Evolutionary conservation across 2,113 vertebrate species (phyloP).

Genomic region (Melierax canorus): DNA sequence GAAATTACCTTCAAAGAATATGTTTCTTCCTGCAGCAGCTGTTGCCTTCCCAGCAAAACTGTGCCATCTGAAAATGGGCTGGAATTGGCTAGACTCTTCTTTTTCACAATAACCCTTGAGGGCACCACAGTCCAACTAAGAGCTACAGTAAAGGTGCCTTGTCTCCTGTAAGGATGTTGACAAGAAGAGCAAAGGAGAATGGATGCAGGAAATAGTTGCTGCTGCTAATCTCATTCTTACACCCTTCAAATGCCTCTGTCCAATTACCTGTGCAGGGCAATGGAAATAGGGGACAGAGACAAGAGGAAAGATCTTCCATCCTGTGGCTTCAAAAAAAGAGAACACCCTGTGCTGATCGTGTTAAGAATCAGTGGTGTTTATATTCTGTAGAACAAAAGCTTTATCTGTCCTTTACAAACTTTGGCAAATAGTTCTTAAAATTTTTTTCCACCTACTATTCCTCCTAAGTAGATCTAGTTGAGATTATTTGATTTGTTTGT

Average conservation of each 20-base stretch:
- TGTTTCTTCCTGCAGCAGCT: neutral
- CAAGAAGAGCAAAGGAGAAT: slow-evolving; percentile 9
- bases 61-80: neutral
- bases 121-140: neutral
- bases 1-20: neutral
- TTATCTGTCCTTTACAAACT: neutral
- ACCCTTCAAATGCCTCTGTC: neutral
- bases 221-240: neutral
- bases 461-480: neutral
- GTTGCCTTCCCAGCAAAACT: neutral
- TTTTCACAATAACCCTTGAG: neutral
- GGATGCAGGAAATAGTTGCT: neutral
- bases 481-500: neutral
- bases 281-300: neutral
- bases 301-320: neutral
- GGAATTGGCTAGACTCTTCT: neutral
- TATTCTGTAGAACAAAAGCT: neutral
- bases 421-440: neutral
- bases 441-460: neutral
- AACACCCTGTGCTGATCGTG: neutral
- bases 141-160: neutral
- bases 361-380: neutral
- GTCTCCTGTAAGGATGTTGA: neutral
- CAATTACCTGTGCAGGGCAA: neutral
- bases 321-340: neutral